Percentiles rank a stretch among this genome's conserved stretches.
phyloP scores from a whole-genome alignment of 2,888 invertebrate species.

The Lacanobia oleracea region DNA sequence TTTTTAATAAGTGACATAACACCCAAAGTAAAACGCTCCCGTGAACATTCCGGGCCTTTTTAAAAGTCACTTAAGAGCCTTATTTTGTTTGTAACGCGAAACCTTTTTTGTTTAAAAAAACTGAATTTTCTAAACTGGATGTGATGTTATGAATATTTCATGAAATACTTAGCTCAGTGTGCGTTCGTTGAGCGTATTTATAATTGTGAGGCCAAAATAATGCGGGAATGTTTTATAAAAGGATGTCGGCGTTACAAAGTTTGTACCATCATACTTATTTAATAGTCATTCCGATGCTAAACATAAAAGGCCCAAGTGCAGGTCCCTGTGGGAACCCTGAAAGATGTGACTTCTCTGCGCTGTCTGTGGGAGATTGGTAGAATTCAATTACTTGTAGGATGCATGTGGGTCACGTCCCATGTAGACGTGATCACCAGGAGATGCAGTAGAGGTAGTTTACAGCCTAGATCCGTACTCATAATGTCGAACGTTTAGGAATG shows the following conservation, averaged over 20 bases:
- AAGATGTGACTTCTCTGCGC: conserved; percentile 1
- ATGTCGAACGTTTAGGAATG: background rate
- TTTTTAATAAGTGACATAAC: conserved; percentile 37
- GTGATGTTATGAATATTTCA: conserved; percentile 60
- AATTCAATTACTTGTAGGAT: conserved; percentile 17
- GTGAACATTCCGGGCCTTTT: conserved; percentile 50
- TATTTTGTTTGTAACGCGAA: conserved; percentile 43
- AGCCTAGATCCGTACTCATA: background rate
- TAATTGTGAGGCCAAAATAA: conserved; percentile 44
- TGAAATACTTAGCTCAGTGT: conserved; percentile 54
- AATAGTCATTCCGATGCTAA: background rate
- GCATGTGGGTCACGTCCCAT: conserved; percentile 19
- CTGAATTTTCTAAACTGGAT: conserved; percentile 51
- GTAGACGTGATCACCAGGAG: background rate
- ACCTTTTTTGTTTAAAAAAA: conserved; percentile 48
- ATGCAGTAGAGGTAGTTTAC: background rate
- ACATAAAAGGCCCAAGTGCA: background rate
- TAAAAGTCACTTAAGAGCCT: conserved; percentile 54
- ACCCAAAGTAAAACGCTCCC: conserved; percentile 8
- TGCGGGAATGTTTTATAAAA: conserved; percentile 33
- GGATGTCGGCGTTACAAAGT: conserved; percentile 11
- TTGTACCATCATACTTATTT: conserved; percentile 12
- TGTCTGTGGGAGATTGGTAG: background rate
- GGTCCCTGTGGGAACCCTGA: background rate
- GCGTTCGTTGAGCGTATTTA: conserved; percentile 43